Conservation (phyloP, 2,888 invertebrate genomes). For the Archaeoteleia sp. region DNA sequence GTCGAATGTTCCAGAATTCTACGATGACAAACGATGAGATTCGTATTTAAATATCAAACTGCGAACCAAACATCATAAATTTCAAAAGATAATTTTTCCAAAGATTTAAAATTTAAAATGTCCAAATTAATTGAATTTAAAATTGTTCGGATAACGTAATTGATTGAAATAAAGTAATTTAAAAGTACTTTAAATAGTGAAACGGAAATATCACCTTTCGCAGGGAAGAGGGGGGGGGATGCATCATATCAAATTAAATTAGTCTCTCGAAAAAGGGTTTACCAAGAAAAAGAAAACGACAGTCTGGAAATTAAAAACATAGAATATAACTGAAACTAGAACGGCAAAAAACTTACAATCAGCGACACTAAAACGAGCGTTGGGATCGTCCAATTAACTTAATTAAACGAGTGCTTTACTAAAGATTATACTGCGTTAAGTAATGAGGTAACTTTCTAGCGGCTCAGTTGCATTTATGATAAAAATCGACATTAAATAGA, state of each 20-base stretch:
- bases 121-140: background rate
- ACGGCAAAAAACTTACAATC: constrained; percentile 49
- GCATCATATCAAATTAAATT: constrained; percentile 28
- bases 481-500: constrained; percentile 23
- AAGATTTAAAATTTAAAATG: background rate
- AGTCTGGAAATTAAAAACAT: constrained; percentile 41
- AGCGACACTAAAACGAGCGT: constrained; percentile 48
- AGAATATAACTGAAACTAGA: constrained; percentile 42
- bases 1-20: constrained; percentile 48
- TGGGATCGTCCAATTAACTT: constrained; percentile 57
- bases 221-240: constrained; percentile 1
- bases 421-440: constrained; percentile 55
- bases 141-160: too few relatives aligned
- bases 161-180: background rate
- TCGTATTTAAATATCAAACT: too few relatives aligned
- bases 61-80: too few relatives aligned
- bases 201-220: constrained; percentile 4
- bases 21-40: constrained; percentile 37
- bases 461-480: constrained; percentile 36
- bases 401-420: constrained; percentile 58
- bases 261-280: constrained; percentile 21
- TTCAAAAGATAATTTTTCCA: too few relatives aligned
- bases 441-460: constrained; percentile 53
- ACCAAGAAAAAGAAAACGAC: constrained; percentile 31
- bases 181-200: background rate